phyloP scores from a whole-genome alignment of 2,797 vertebrate genomes.

The Petrocephalus sullivani region DNA sequence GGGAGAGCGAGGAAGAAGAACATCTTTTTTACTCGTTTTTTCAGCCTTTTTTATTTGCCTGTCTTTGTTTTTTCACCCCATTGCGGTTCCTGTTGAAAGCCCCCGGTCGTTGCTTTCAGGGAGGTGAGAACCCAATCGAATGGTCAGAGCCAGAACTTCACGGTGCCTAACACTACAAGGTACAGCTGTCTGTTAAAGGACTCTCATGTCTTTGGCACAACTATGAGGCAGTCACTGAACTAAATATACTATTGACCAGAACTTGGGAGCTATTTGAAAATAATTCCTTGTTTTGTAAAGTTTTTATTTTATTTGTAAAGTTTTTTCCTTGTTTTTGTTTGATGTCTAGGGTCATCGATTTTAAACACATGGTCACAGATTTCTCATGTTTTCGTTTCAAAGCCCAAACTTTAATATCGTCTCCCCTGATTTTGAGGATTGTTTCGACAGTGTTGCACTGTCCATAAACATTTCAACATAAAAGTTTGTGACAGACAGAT shows the following conservation, averaged over 20 bases:
- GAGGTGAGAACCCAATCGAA: not conserved
- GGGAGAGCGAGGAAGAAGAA: not conserved
- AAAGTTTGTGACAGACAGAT: not conserved
- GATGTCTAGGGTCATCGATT: not conserved
- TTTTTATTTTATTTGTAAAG: not conserved
- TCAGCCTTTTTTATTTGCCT: not conserved
- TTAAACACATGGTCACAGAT: not conserved
- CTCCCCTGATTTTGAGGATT: not conserved
- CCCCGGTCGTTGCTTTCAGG: not conserved
- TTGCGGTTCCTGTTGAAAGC: not conserved
- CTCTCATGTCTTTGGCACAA: not conserved
- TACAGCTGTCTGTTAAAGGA: not conserved
- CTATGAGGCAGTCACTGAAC: not conserved
- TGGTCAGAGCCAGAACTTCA: not conserved
- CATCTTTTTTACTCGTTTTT: not conserved
- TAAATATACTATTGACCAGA: not conserved
- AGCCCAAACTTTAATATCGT: not conserved
- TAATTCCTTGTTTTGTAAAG: constrained; percentile 16
- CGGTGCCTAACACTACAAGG: constrained; percentile 11
- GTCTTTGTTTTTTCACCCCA: not conserved
- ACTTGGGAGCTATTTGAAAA: constrained; percentile 3
- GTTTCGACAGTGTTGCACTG: constrained; percentile 54
- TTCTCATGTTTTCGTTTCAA: not conserved
- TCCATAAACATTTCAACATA: constrained; percentile 36
- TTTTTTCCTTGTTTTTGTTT: not conserved